phyloP scores from a whole-genome alignment of 2,888 invertebrate genomes.

The Torymus aiolomorphi region DNA sequence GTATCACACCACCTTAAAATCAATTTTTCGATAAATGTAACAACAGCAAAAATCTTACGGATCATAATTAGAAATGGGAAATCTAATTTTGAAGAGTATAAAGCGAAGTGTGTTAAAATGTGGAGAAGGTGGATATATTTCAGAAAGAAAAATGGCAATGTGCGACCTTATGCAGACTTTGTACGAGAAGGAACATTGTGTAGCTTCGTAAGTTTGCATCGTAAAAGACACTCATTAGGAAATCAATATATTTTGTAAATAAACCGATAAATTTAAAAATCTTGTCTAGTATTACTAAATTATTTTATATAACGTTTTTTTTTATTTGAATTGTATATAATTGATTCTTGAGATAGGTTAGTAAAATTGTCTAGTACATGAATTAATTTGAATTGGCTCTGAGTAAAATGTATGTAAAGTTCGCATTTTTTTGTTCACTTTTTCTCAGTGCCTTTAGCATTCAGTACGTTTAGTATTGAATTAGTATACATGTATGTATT shows the following conservation, averaged over 20 bases:
- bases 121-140: slow-evolving; percentile 2
- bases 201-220: slow-evolving; percentile 3
- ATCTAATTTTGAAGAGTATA: slow-evolving; percentile 28
- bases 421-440: slow-evolving; percentile 11
- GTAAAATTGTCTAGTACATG: background rate
- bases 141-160: background rate
- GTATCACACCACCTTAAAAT: too few relatives aligned
- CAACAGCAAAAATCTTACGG: slow-evolving; percentile 19
- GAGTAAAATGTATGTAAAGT: slow-evolving; percentile 6
- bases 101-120: slow-evolving; percentile 1
- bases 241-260: slow-evolving; percentile 21
- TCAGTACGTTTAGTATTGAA: background rate
- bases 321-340: slow-evolving; percentile 25
- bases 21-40: background rate
- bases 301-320: background rate
- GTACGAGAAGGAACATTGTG: background rate
- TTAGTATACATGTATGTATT: slow-evolving; percentile 3
- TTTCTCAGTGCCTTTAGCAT: background rate
- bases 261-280: background rate
- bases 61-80: background rate
- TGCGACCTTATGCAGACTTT: slow-evolving; percentile 19
- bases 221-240: background rate
- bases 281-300: slow-evolving; percentile 6
- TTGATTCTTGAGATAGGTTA: slow-evolving; percentile 4
- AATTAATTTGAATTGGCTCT: background rate